A percentile compares a stretch with the other conserved stretches of the same genome.
Conservation (phyloP, 2,888 invertebrate genomes). For the Glyphotaelius pellucidus region DNA sequence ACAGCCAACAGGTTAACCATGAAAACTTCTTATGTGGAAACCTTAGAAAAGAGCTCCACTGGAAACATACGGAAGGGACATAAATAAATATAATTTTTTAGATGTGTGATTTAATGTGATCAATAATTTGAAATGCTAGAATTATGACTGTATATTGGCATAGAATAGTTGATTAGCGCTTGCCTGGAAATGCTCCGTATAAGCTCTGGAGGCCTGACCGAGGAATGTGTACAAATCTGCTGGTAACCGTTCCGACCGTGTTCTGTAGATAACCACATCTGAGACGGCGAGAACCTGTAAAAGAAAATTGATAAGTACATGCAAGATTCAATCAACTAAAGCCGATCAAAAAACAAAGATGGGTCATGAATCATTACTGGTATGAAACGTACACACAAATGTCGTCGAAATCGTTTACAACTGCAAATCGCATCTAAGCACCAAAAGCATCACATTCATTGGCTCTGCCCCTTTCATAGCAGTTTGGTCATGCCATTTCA, state of each 20-base stretch:
- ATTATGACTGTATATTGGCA: background rate
- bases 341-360: no score
- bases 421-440: no score
- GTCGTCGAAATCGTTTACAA: no score
- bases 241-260: conserved; percentile 85
- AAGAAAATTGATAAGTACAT: conserved; percentile 15
- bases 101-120: background rate
- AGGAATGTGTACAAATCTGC: conserved; percentile 87
- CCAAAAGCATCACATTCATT: no score
- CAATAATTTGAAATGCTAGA: background rate
- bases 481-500: no score
- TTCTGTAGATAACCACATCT: conserved; percentile 87
- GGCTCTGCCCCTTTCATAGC: no score
- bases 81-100: background rate
- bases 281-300: conserved; percentile 86
- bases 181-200: conserved; percentile 83
- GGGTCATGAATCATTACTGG: no score
- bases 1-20: no score
- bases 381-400: no score
- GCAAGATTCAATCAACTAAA: background rate
- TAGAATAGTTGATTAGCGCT: conserved; percentile 47
- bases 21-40: no score
- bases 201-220: conserved; percentile 86
- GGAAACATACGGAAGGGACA: no score
- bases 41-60: no score